Base-by-base conservation (phyloP, 2,888 invertebrate species). In the Rosalia funebris region DNA sequence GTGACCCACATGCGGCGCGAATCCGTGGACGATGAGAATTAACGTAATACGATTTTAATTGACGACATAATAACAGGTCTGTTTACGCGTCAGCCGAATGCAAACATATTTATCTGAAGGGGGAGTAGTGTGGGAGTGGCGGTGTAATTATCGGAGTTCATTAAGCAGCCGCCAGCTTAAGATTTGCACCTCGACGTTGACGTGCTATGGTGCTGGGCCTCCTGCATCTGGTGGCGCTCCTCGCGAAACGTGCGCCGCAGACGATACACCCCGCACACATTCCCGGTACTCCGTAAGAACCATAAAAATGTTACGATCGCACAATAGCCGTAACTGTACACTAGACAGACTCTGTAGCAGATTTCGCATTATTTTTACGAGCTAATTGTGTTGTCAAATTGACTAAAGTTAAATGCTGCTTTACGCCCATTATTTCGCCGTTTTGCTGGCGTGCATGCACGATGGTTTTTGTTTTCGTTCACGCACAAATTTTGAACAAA, bases 361-460 rank as follows among this genome's bases (percentile, higher is more conserved):
- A 76, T 77, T 78, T 77, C 76, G 75, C 75, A 76, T 77, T 73
- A 76, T 71, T 75, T 78, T 78, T 78, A 78, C 75, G 77, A 75
- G 75, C 77, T 80, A 80, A 80, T 79, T 79, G 79, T 79, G 77
- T 76, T 77, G 79, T 79, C 79, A 79, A 76, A 80, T 77, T 75
- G 74, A 70, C 72, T 72, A 68, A 71, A 75, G 67, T 70, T 65
- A 68, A 74, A 74, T 69, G 71, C 59, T 69, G 65, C 65, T 72
- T 74, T 71, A 73, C 73, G 71, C 71, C 62, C 64, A 71, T 73
- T 71, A 72, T 69, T 70, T 62, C 57, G 58, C 59, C 67, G 61
- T 69, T 71, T 11, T 63, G 55, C 56, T 62, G 60, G 66, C 62
- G 54, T 67, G 66, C 58, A 57, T 56, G 44, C 54, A 50, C 54